These are phyloP conservation scores for Hyles vespertilio DNA, from an alignment of 1,140 invertebrate genomes.

Conservation along the genomic window DNA sequence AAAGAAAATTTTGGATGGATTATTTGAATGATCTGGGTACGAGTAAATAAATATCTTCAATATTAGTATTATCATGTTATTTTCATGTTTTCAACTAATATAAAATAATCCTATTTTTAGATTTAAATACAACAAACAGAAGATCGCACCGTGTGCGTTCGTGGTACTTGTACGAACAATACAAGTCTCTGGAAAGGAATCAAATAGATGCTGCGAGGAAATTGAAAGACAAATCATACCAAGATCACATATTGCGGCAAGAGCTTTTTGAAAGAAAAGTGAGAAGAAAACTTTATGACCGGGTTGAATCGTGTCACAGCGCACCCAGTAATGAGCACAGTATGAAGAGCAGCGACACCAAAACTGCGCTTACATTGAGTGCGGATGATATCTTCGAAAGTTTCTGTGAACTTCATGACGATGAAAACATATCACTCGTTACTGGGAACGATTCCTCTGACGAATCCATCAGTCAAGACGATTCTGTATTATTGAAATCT, in stretches of 20 bases:
- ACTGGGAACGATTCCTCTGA: conserved; percentile 16
- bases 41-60: background rate
- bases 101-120: conserved; percentile 26
- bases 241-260: conserved; percentile 49
- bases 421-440: conserved; percentile 23
- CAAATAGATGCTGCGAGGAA: conserved; percentile 54
- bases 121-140: conserved; percentile 41
- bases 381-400: conserved; percentile 49
- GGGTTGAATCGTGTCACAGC: conserved; percentile 31
- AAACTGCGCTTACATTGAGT: conserved; percentile 23
- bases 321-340: conserved; percentile 28
- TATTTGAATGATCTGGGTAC: conserved; percentile 47
- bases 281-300: conserved; percentile 40
- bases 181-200: conserved; percentile 56
- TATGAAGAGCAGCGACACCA: conserved; percentile 17
- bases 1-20: conserved; percentile 32
- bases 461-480: conserved; percentile 28
- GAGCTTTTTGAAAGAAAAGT: conserved; percentile 49
- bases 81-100: background rate
- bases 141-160: conserved; percentile 55
- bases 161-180: conserved; percentile 68
- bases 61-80: background rate
- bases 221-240: conserved; percentile 47
- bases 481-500: conserved; percentile 26
- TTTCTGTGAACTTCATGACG: conserved; percentile 41